Evolutionary conservation across 35 echinoderm and acorn worm species (phyloP).

Genomic region (Diadema setosum): DNA sequence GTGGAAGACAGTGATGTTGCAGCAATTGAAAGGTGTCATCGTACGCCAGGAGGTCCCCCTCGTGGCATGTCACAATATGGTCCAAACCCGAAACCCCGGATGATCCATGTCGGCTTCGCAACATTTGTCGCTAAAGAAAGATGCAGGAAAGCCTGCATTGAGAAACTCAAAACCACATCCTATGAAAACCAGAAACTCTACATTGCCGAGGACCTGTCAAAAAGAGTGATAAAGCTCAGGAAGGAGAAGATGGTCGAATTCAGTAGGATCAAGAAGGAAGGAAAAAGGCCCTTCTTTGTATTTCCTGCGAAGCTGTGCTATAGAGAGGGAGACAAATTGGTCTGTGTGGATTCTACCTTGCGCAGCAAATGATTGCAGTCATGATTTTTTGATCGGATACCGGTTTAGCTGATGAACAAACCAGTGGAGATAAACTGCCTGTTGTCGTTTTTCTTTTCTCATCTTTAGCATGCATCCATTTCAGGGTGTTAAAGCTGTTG

Average conservation of each 20-base stretch:
- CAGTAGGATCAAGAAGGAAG: background rate
- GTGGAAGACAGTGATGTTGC: background rate
- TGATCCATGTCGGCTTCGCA: background rate
- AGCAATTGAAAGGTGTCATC: background rate
- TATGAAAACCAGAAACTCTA: background rate
- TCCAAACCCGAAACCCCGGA: background rate
- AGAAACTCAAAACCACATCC: background rate
- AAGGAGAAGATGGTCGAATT: background rate
- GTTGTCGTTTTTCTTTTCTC: background rate
- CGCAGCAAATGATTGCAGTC: background rate
- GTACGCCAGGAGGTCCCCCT: background rate
- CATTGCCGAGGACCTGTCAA: background rate
- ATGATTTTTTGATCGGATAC: background rate
- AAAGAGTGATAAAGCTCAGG: background rate
- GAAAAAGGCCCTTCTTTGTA: background rate
- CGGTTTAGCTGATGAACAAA: background rate
- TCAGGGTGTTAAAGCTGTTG: no score
- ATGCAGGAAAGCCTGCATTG: background rate
- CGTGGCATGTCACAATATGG: background rate
- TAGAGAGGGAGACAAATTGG: background rate
- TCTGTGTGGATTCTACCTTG: background rate
- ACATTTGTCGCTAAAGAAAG: background rate
- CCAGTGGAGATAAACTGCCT: background rate
- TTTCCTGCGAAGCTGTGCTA: background rate
- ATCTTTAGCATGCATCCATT: no score